Evolutionary conservation across 2,888 invertebrate genomes (phyloP).

Genomic region (Opisthograptis luteolata): DNA sequence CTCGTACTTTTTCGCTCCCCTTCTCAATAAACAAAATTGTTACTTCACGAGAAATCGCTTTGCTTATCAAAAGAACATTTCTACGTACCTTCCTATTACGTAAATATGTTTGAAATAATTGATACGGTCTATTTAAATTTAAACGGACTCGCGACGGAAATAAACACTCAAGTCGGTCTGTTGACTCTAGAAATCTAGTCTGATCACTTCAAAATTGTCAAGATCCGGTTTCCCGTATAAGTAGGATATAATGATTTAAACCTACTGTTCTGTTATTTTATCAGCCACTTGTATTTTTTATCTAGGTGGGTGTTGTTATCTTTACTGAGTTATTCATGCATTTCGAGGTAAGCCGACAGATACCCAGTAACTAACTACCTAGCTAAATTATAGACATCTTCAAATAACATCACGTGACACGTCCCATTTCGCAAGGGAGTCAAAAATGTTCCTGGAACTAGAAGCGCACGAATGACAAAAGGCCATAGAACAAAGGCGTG

Average conservation of each 20-base stretch:
- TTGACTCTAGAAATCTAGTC: too few relatives aligned
- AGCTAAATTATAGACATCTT: neutral
- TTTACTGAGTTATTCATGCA: constrained; percentile 18
- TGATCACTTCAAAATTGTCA: neutral
- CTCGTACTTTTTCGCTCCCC: too few relatives aligned
- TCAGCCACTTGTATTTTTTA: constrained; percentile 4
- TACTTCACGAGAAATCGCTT: too few relatives aligned
- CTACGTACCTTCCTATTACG: neutral
- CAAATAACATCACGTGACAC: constrained; percentile 26
- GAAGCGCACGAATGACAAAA: constrained; percentile 64
- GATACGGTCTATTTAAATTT: too few relatives aligned
- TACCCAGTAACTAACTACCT: constrained; percentile 1
- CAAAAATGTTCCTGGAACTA: constrained; percentile 38
- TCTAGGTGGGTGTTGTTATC: constrained; percentile 11
- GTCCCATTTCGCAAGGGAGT: constrained; percentile 21
- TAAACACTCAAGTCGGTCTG: too few relatives aligned
- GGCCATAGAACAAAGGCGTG: constrained; percentile 67
- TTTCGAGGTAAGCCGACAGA: constrained; percentile 28
- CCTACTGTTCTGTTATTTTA: neutral
- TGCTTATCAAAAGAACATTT: neutral
- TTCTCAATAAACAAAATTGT: too few relatives aligned
- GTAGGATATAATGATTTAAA: too few relatives aligned
- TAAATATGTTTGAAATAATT: neutral
- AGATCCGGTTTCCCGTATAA: neutral
- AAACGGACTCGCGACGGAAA: neutral